Percentiles rank a stretch among this genome's conserved stretches.
phyloP scores from a whole-genome alignment of 2,797 vertebrate species.

The Mus spretus region DNA sequence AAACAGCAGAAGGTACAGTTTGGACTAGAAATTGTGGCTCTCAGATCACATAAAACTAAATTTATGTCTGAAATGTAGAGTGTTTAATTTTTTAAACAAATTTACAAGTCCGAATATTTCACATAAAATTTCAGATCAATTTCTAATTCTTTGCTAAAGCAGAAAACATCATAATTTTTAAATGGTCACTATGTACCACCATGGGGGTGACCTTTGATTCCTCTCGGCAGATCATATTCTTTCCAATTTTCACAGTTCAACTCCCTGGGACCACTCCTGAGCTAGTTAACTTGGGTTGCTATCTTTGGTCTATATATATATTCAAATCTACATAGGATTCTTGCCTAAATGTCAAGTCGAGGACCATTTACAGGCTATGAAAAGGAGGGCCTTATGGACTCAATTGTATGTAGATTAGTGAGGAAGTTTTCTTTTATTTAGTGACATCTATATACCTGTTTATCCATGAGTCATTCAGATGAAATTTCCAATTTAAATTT shows the following conservation, averaged over 20 bases:
- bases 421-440: conserved; percentile 10
- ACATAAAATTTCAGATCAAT: conserved; percentile 19
- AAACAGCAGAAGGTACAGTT: not conserved
- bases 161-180: conserved; percentile 15
- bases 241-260: not conserved
- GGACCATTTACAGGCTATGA: not conserved
- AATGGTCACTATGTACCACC: not conserved
- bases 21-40: not conserved
- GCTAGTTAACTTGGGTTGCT: not conserved
- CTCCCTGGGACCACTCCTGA: not conserved
- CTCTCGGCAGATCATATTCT: not conserved
- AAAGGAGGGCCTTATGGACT: not conserved
- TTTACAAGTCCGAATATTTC: conserved; percentile 22
- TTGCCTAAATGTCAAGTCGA: not conserved
- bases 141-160: not conserved
- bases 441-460: not conserved
- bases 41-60: not conserved
- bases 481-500: not conserved
- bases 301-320: not conserved
- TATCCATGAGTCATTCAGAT: not conserved
- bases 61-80: not conserved
- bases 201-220: not conserved
- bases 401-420: not conserved
- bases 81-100: not conserved
- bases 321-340: not conserved